Conservation (phyloP, 2,888 invertebrate genomes). For the Lysandra bellargus region DNA sequence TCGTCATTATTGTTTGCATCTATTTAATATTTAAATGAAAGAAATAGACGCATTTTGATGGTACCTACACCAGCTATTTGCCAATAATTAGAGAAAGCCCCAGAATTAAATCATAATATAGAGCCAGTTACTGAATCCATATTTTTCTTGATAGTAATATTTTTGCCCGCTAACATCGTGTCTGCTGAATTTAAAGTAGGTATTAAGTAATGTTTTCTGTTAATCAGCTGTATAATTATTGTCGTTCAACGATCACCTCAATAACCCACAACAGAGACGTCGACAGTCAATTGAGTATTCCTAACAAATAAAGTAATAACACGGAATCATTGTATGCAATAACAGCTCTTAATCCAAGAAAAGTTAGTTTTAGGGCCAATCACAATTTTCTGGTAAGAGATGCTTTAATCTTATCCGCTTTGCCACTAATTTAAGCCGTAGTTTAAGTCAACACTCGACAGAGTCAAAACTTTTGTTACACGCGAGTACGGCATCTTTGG, state of each 20-base stretch:
- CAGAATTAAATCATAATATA: background rate
- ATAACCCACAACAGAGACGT: conserved; percentile 12
- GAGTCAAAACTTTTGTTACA: background rate
- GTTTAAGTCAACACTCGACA: background rate
- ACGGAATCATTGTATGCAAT: background rate
- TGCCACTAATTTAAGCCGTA: background rate
- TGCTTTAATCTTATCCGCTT: background rate
- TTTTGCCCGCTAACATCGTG: background rate
- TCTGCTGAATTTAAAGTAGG: conserved; percentile 20
- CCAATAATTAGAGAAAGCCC: background rate
- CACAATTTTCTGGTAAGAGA: background rate
- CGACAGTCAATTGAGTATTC: background rate
- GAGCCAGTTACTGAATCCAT: background rate
- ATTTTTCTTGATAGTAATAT: conserved; percentile 5
- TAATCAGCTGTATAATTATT: conserved; percentile 27
- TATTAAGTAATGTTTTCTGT: conserved; percentile 16
- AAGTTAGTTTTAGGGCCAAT: background rate
- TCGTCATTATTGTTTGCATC: background rate
- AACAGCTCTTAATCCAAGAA: background rate
- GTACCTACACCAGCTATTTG: background rate
- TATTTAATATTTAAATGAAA: background rate
- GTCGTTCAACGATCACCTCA: conserved; percentile 15
- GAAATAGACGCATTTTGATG: background rate
- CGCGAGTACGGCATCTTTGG: background rate
- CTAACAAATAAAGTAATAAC: background rate